These are phyloP conservation scores for Muraenolepis orangiensis DNA, from an alignment of 2,797 vertebrate genomes.

Conservation along the genomic window DNA sequence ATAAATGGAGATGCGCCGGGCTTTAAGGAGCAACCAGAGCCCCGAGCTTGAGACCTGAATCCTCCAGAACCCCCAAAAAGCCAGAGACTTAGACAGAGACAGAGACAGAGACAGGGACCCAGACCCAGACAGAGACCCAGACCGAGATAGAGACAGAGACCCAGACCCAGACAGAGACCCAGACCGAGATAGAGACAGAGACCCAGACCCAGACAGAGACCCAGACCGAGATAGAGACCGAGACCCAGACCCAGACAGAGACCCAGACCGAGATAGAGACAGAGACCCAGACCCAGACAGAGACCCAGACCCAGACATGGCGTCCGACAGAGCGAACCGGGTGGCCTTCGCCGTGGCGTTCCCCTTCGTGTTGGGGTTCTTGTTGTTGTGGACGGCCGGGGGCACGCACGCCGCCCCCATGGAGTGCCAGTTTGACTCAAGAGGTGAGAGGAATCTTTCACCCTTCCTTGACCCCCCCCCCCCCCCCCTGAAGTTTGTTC, in stretches of 20 bases:
- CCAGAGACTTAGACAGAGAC: slow-evolving; percentile 34
- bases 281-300: slow-evolving; percentile 35
- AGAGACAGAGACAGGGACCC: slow-evolving; percentile 31
- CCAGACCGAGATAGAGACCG: too few relatives aligned
- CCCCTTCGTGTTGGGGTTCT: slow-evolving; percentile 37
- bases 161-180: too few relatives aligned
- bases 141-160: slow-evolving; percentile 31
- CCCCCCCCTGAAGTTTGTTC: not conserved
- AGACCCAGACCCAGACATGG: slow-evolving; percentile 31
- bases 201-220: too few relatives aligned
- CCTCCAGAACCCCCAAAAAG: too few relatives aligned
- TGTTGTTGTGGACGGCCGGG: slow-evolving; percentile 59
- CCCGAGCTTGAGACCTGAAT: not conserved
- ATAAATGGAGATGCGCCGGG: slow-evolving; percentile 67
- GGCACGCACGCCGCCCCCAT: slow-evolving; percentile 58
- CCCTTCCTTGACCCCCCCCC: not conserved
- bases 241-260: slow-evolving; percentile 35
- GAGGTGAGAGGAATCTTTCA: slow-evolving; percentile 60
- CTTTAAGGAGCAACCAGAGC: slow-evolving; percentile 8
- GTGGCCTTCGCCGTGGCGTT: slow-evolving; percentile 51
- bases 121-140: slow-evolving; percentile 35
- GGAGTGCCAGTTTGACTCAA: slow-evolving; percentile 75
- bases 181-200: slow-evolving; percentile 35
- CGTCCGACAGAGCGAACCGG: slow-evolving; percentile 54
- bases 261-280: slow-evolving; percentile 34